phyloP scores from a whole-genome alignment of 2,888 invertebrate species.

The Dyspetes luteomarginatus region DNA sequence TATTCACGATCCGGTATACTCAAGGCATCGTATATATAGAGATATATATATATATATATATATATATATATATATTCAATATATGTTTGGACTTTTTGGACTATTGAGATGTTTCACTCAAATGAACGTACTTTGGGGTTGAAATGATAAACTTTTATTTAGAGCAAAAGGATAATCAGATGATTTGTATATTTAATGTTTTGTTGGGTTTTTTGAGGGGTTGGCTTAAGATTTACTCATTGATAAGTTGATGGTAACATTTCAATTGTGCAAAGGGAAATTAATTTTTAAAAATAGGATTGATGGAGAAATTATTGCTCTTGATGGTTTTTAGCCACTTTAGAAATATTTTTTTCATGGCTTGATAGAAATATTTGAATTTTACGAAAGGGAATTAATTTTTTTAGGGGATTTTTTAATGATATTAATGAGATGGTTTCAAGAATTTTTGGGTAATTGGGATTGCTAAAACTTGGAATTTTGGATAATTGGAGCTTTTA shows the following conservation, averaged over 20 bases:
- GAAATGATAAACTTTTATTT: slow-evolving; percentile 20
- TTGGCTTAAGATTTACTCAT: background rate
- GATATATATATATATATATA: no score
- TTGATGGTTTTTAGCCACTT: background rate
- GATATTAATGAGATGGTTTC: no score
- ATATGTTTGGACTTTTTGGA: no score
- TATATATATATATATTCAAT: no score
- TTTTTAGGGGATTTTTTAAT: background rate
- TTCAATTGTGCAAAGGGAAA: background rate
- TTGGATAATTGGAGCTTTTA: no score
- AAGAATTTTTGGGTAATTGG: no score
- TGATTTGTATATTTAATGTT: background rate
- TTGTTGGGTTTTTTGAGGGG: background rate
- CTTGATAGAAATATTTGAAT: background rate
- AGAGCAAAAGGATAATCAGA: background rate
- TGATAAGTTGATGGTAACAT: no score
- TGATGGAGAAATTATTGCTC: background rate
- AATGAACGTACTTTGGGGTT: background rate
- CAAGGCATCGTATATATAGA: background rate
- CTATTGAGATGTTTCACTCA: no score
- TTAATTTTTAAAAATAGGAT: background rate
- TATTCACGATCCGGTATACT: slow-evolving; percentile 23
- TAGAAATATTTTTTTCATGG: background rate
- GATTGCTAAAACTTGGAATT: no score
- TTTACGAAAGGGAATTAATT: background rate